Percentiles rank a stretch among this genome's conserved stretches.
phyloP scores from a whole-genome alignment of 1,140 invertebrate genomes.

The Magallana angulata region DNA sequence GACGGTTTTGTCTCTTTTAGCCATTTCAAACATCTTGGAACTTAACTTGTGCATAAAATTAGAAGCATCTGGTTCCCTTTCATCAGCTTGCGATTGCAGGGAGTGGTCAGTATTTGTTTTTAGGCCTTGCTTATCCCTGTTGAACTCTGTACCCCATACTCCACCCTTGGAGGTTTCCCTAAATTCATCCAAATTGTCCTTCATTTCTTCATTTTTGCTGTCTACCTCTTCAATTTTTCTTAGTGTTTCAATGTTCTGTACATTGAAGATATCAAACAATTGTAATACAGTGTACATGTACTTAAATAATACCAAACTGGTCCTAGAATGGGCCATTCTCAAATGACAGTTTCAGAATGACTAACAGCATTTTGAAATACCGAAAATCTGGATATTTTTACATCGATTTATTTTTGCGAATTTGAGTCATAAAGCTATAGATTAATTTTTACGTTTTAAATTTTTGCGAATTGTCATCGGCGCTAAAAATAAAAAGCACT shows the following conservation, averaged over 20 bases:
- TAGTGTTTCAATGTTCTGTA: not conserved
- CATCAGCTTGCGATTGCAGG: not conserved
- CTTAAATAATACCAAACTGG: too few species aligned
- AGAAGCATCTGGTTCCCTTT: slow-evolving; percentile 10
- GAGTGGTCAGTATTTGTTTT: not conserved
- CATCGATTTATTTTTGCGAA: too few species aligned
- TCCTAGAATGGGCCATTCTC: too few species aligned
- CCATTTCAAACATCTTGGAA: slow-evolving; percentile 21
- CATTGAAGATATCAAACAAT: not conserved
- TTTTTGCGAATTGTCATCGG: too few species aligned
- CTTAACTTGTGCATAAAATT: slow-evolving; percentile 8
- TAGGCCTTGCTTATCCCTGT: not conserved
- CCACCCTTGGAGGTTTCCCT: not conserved
- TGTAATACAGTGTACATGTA: too few species aligned
- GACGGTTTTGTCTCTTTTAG: not conserved
- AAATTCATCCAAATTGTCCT: not conserved
- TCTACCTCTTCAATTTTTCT: not conserved
- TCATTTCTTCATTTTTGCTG: not conserved
- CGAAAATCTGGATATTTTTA: too few species aligned
- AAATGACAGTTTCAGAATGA: too few species aligned
- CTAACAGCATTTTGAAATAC: too few species aligned
- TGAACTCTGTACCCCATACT: slow-evolving; percentile 12
- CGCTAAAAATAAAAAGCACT: too few species aligned
- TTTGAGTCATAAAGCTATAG: too few species aligned
- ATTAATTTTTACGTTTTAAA: too few species aligned